phyloP scores from a whole-genome alignment of 92 coral and sea anemone genomes.

The Anthopleura xanthogrammica region DNA sequence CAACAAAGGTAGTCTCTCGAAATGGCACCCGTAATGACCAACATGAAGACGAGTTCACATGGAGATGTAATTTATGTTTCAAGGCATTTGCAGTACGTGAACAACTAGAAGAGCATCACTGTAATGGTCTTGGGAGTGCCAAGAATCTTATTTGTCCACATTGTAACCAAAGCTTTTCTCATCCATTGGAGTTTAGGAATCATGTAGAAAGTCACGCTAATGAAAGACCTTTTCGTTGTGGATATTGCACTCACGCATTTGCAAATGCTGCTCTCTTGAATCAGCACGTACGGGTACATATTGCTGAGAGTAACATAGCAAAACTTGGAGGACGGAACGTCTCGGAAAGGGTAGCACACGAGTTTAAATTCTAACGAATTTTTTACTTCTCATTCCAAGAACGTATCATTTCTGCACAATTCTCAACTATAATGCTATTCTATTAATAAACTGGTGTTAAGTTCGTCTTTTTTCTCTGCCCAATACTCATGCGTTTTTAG shows the following conservation, averaged over 20 bases:
- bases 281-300: slow-evolving; percentile 95
- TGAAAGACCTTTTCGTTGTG: slow-evolving; percentile 93
- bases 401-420: neutral
- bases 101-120: slow-evolving; percentile 81
- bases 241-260: slow-evolving; percentile 94
- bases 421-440: neutral
- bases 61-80: slow-evolving; percentile 91
- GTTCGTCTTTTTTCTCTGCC: neutral
- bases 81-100: slow-evolving; percentile 87
- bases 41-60: slow-evolving; percentile 74
- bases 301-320: slow-evolving; percentile 61
- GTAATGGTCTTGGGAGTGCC: slow-evolving; percentile 62
- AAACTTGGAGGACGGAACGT: slow-evolving; percentile 51
- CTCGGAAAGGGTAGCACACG: slow-evolving; percentile 56
- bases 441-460: neutral
- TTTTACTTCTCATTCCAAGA: neutral
- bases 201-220: slow-evolving; percentile 95
- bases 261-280: slow-evolving; percentile 81
- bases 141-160: slow-evolving; percentile 85
- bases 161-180: slow-evolving; percentile 83
- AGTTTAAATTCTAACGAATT: slow-evolving; percentile 37
- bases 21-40: slow-evolving; percentile 46
- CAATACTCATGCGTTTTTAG: no score
- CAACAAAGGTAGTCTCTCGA: slow-evolving; percentile 40
- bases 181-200: slow-evolving; percentile 83